A percentile compares a stretch with the other conserved stretches of the same genome.
phyloP scores from a whole-genome alignment of 2,888 invertebrate genomes.

The Rotaria macrura region DNA sequence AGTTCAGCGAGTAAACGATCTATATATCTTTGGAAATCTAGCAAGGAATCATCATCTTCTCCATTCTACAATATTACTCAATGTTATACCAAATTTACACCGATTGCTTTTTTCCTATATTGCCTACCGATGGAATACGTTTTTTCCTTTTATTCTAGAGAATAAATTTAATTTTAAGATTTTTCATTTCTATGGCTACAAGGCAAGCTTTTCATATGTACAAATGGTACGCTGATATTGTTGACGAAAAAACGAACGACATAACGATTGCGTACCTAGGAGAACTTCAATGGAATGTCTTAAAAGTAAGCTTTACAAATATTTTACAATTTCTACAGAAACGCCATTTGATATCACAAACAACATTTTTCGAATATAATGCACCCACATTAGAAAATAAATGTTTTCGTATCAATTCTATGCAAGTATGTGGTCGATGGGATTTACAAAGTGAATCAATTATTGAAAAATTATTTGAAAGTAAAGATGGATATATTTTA shows the following conservation, averaged over 20 bases:
- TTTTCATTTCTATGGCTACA: neutral
- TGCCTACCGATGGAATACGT: no score
- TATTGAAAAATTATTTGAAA: neutral
- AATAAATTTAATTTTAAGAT: neutral
- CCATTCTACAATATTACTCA: no score
- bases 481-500: neutral
- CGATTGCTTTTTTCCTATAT: no score
- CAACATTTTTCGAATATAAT: neutral
- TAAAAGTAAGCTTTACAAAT: neutral
- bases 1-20: no score
- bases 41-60: no score
- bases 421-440: neutral
- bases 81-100: no score
- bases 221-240: neutral
- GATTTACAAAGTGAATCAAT: neutral
- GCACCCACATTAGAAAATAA: neutral
- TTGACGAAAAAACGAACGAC: neutral
- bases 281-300: neutral
- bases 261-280: neutral
- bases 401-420: neutral
- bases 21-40: no score
- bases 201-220: neutral
- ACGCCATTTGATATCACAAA: neutral
- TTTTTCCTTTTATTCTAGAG: no score
- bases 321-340: neutral